phyloP scores from a whole-genome alignment of 2,888 invertebrate genomes.

The Drosophila birchii region DNA sequence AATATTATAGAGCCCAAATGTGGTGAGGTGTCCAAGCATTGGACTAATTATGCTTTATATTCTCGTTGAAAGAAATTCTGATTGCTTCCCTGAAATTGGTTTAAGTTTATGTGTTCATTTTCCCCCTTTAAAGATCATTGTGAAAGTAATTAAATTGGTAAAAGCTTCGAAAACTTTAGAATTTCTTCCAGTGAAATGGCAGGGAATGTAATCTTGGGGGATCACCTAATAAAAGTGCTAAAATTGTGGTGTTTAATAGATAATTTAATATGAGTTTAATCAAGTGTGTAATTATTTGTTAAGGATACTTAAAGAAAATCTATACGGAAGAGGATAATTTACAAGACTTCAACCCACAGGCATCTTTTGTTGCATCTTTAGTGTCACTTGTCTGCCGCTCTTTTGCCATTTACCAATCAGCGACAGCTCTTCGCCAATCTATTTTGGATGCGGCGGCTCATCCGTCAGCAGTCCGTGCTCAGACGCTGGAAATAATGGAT shows the following conservation, averaged over 20 bases:
- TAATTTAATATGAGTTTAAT: background rate
- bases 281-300: background rate
- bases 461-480: slow-evolving; percentile 70
- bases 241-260: background rate
- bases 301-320: background rate
- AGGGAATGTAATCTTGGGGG: slow-evolving; percentile 34
- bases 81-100: slow-evolving; percentile 19
- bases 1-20: slow-evolving; percentile 57
- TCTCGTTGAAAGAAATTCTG: slow-evolving; percentile 50
- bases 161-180: too few relatives aligned
- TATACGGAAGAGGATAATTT: background rate
- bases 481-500: slow-evolving; percentile 56
- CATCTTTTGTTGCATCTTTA: slow-evolving; percentile 29
- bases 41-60: slow-evolving; percentile 68
- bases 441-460: slow-evolving; percentile 64
- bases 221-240: slow-evolving; percentile 12
- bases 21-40: slow-evolving; percentile 44
- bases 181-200: slow-evolving; percentile 8
- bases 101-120: slow-evolving; percentile 21
- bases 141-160: slow-evolving; percentile 9
- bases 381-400: slow-evolving; percentile 25
- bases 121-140: background rate
- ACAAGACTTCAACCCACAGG: slow-evolving; percentile 4
- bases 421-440: slow-evolving; percentile 69
- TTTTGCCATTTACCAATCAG: slow-evolving; percentile 57